Evolutionary conservation across 2,888 invertebrate species (phyloP).

Genomic region (Yponomeuta sedellus): DNA sequence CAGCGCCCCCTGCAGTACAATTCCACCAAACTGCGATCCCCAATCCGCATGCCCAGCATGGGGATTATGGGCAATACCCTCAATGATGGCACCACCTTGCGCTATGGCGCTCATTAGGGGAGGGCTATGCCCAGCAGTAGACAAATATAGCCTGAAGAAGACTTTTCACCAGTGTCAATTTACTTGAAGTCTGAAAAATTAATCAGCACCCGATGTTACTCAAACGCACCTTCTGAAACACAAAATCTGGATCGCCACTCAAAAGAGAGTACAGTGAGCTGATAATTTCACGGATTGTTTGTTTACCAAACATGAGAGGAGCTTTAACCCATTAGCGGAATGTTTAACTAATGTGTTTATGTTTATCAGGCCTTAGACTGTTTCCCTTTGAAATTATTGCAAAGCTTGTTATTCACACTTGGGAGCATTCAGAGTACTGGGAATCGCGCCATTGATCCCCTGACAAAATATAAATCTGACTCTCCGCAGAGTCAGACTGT

Average conservation of each 20-base stretch:
- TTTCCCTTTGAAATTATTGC: constrained; percentile 14
- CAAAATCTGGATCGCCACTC: neutral
- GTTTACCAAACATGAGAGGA: constrained; percentile 48
- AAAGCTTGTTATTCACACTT: neutral
- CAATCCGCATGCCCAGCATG: too few relatives aligned
- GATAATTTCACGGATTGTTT: constrained; percentile 41
- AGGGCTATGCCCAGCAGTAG: too few relatives aligned
- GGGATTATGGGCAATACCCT: too few relatives aligned
- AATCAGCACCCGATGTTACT: neutral
- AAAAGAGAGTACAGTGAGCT: neutral
- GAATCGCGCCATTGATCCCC: neutral
- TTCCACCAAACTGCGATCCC: too few relatives aligned
- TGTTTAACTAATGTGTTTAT: constrained; percentile 37
- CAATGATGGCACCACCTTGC: too few relatives aligned
- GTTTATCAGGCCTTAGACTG: constrained; percentile 30
- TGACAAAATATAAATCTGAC: neutral
- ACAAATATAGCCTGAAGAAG: too few relatives aligned
- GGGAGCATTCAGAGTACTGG: neutral
- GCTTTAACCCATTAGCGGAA: constrained; percentile 47
- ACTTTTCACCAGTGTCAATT: too few relatives aligned
- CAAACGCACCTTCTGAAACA: neutral
- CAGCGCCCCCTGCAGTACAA: too few relatives aligned
- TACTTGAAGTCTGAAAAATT: too few relatives aligned
- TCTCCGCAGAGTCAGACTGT: neutral
- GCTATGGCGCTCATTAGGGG: too few relatives aligned